Evolutionary conservation across 2,888 invertebrate genomes (phyloP), one percentile per base, ranked within the genome.

Genomic region (Pollenia angustigena): DNA sequence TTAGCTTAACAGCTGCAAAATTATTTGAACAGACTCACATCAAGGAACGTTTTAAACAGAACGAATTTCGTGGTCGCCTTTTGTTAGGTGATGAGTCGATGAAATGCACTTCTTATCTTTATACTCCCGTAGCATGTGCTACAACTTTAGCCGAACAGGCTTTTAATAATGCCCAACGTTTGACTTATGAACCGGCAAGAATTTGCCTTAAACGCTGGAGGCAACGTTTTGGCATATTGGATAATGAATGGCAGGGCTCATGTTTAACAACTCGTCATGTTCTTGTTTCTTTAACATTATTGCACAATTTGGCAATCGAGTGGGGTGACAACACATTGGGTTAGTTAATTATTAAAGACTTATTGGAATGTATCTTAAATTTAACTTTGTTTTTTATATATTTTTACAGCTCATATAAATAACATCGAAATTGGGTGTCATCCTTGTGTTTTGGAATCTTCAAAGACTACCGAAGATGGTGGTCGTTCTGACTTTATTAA

Each of bases 291-390:
- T 76, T 92, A 42, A 91, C 90, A 6, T 82, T 92, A 42, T 88
- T 92, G 4, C 91, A 92, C 44, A 92, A 92, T 46, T 92, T 92
- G 90, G 92, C 91, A 12, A 89, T 92, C 79, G 91, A 92, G n/a
- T 91, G 91, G 90, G 89, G 88, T 56, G 91, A 92, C 87, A 88
- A 89, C 0, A 89, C 89, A 58, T 88, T 90, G 56, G 90, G 91
- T 90, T 87, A 81, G 71, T 68, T 78, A 68, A 16, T 32, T 69
- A 3, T 54, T 16, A 58, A 44, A 48, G 50, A 64, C n/a, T 32
- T 69, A 3, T 58, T n/a, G 54, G 40, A 48, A 52, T 18, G 46
- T 72, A 42, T 81, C n/a, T 42, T 60, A 62, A 64, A 14, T 6
- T 32, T 12, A 56, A 44, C 64, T 74, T 74, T 44, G 2, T 16